A percentile compares a stretch with the other conserved stretches of the same genome.
Evolutionary conservation across 2,888 invertebrate species (phyloP).

Genomic region (Habroteleia sp.): DNA sequence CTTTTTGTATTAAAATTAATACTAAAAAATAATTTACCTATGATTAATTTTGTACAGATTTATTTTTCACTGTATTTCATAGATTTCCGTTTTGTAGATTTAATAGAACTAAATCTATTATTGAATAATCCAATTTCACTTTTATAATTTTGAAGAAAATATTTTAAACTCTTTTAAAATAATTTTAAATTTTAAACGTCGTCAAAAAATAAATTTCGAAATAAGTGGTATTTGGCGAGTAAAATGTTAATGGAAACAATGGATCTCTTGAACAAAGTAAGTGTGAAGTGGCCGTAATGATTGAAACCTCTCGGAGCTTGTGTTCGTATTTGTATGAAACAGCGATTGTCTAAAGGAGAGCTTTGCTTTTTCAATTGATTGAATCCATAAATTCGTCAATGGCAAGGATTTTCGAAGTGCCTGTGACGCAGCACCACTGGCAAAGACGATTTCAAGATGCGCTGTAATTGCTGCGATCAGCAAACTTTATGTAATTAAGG

Average conservation of each 20-base stretch:
- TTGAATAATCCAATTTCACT: no score
- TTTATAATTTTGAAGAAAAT: no score
- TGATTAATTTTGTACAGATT: no score
- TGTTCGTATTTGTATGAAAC: slow-evolving; percentile 43
- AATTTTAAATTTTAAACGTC: no score
- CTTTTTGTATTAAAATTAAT: no score
- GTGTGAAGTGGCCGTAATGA: slow-evolving; percentile 25
- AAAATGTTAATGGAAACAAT: slow-evolving; percentile 26
- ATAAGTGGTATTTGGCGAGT: no score
- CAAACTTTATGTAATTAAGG: slow-evolving; percentile 57
- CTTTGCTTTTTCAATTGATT: slow-evolving; percentile 31
- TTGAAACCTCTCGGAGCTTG: slow-evolving; percentile 7
- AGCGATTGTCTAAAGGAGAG: slow-evolving; percentile 17
- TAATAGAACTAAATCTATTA: no score
- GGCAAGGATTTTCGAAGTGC: slow-evolving; percentile 37
- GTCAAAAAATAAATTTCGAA: no score
- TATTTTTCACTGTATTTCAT: no score
- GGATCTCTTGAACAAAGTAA: slow-evolving; percentile 7
- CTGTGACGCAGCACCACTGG: slow-evolving; percentile 27
- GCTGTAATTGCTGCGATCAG: slow-evolving; percentile 57
- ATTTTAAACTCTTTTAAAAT: no score
- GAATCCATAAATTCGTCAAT: slow-evolving; percentile 56
- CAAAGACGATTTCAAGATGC: slow-evolving; percentile 36
- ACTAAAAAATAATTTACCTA: no score
- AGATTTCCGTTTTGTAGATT: no score